Base-by-base conservation (phyloP, 2,113 vertebrate genomes). In the Polypterus bichir region DNA sequence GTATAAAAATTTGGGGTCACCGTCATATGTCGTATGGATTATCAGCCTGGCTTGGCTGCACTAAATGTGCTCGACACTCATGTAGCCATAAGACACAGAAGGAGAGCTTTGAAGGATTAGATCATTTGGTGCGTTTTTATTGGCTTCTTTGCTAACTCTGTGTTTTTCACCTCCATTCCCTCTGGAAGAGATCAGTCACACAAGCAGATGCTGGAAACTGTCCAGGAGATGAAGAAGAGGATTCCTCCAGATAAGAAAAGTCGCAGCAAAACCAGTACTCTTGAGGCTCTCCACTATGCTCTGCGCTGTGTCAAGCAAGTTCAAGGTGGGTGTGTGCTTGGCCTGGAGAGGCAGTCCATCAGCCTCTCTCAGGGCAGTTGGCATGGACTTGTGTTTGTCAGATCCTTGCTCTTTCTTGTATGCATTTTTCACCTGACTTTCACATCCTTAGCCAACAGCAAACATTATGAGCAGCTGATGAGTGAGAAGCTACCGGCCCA, bases 211-310 rank as follows among this genome's bases (percentile, higher is more conserved):
- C 77, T 74, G 71, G 72, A 46, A 64, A 83, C 87, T 57, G 86
- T 95, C 65, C 84, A 87, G 63, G 91, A 96, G 80, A 92, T 92
- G 84, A 93, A 93, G 69, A 93, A 78, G 69, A 83, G 79, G 61
- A 76, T 93, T 4, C 90, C 89, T 0, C 79, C 77, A 0, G 88
- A 90, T 65, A 86, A 83, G 65, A 75, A 69, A 46, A 80, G 60
- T 58, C 81, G 73, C 67, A 83, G 65, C 68, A 93, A 95, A 72
- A 79, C 87, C 48, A 89, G 88, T 66, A 90, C 88, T 1, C 73
- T 92, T 44, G 88, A 85, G 60, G 87, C 89, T 49, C 86, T 94
- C 64, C 83, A 82, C 70, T 93, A 92, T 0, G 90, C 92, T 1
- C 83, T 94, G 54, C 82, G 81, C 61, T 94, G 91, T 64, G 88